These are phyloP conservation scores for Plumapathes pennacea DNA, from an alignment of 92 coral and sea anemone genomes.

Conservation along the genomic window DNA sequence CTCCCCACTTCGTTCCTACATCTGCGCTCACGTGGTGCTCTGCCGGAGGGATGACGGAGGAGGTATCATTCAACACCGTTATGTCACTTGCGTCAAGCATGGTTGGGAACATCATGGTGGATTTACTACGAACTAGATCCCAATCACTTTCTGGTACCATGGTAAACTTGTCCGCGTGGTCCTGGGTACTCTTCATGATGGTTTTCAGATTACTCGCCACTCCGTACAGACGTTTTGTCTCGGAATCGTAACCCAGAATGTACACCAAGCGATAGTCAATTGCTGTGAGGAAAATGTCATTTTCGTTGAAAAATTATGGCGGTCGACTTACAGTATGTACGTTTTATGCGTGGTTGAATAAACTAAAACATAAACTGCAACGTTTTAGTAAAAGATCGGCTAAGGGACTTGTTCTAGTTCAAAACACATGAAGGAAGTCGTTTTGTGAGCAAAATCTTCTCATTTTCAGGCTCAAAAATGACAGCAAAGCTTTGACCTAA, in stretches of 20 bases:
- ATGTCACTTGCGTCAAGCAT: conserved; percentile 1
- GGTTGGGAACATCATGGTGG: conserved; percentile 15
- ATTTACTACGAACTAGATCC: conserved; percentile 17
- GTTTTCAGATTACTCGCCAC: conserved; percentile 25
- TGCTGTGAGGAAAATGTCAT: conserved; percentile 8
- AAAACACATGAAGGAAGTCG: no score
- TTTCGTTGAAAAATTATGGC: no score
- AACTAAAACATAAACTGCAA: no score
- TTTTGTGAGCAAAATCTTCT: no score
- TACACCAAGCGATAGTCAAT: conserved; percentile 25
- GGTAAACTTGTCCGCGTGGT: conserved; percentile 15
- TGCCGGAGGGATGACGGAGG: conserved; percentile 4
- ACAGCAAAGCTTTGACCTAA: no score
- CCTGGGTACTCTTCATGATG: conserved; percentile 28
- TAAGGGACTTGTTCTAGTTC: no score
- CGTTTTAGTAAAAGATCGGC: no score
- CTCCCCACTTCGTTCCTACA: conserved; percentile 54
- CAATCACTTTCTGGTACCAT: conserved; percentile 14
- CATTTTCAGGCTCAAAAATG: no score
- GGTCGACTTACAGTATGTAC: no score
- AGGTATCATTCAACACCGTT: conserved; percentile 10
- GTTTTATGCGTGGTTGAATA: no score
- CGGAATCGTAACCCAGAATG: conserved; percentile 35
- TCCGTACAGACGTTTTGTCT: conserved; percentile 23
- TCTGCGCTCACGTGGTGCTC: conserved; percentile 7